A percentile compares a stretch with the other conserved stretches of the same genome.
Conservation (phyloP, 2,113 vertebrate genomes). For the Spea multiplicata region DNA sequence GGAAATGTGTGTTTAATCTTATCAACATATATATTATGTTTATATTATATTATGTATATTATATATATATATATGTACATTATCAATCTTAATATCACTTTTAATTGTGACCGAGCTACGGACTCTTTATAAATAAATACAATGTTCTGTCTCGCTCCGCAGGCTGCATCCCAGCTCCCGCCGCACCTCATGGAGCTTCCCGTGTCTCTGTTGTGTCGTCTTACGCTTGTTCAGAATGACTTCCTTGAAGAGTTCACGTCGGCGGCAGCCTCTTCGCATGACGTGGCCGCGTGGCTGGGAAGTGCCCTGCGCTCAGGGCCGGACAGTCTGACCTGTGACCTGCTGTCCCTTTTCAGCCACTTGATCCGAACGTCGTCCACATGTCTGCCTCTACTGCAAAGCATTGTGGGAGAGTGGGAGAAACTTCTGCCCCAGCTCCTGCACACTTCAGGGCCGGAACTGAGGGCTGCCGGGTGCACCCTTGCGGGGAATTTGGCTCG, state of each 20-base stretch:
- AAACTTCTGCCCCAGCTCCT: constrained; percentile 60
- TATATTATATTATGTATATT: no score
- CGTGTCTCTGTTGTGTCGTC: constrained; percentile 75
- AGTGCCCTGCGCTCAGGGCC: constrained; percentile 58
- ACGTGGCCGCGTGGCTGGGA: constrained; percentile 54
- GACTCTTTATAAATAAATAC: no score
- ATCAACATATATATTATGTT: no score
- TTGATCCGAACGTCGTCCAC: constrained; percentile 60
- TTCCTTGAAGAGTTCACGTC: constrained; percentile 65
- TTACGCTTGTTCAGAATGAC: constrained; percentile 69
- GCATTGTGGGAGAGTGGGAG: constrained; percentile 56
- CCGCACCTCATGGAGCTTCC: constrained; percentile 70
- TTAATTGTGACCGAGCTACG: no score
- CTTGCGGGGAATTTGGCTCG: constrained; percentile 75
- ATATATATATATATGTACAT: no score
- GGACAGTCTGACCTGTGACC: constrained; percentile 67
- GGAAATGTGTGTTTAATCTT: no score
- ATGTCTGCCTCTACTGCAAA: constrained; percentile 60
- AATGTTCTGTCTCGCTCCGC: constrained; percentile 20
- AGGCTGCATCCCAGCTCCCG: constrained; percentile 76
- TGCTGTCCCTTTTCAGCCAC: constrained; percentile 75
- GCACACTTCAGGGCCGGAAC: constrained; percentile 60
- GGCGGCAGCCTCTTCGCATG: constrained; percentile 52
- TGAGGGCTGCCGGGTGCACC: constrained; percentile 75
- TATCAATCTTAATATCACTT: no score